Percentiles rank a stretch among this genome's conserved stretches.
These are phyloP conservation scores for Oceanites oceanicus DNA, from an alignment of 2,113 vertebrate species.

Conservation along the genomic window DNA sequence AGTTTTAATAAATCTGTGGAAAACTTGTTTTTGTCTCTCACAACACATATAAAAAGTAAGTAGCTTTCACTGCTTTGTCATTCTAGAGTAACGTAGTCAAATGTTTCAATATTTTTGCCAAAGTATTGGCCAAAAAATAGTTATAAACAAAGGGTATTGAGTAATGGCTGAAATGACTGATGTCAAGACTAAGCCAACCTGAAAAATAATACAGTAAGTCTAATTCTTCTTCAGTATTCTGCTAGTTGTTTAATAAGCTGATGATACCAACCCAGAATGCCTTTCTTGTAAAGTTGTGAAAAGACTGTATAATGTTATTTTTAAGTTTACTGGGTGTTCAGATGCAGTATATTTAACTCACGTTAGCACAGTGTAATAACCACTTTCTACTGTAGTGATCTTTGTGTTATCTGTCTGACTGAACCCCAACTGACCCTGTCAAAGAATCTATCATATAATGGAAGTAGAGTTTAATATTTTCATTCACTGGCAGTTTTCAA, in stretches of 20 bases:
- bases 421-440: background rate
- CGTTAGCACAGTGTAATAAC: background rate
- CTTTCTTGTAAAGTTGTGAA: background rate
- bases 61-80: slow-evolving; percentile 9
- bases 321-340: background rate
- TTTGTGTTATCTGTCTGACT: background rate
- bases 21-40: slow-evolving; percentile 83
- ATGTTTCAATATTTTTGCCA: background rate
- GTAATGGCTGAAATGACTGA: background rate
- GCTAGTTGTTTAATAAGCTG: background rate
- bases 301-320: background rate
- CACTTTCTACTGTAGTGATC: background rate
- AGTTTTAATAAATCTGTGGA: slow-evolving; percentile 89
- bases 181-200: background rate
- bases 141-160: background rate
- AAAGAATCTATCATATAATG: background rate
- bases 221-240: background rate
- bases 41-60: slow-evolving; percentile 88
- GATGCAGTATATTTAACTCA: background rate
- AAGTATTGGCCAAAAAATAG: background rate
- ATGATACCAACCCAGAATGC: background rate
- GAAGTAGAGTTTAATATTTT: background rate
- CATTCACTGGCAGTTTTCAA: background rate
- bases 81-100: background rate
- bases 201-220: background rate